These are phyloP conservation scores for Empis livida DNA, from an alignment of 2,888 invertebrate genomes.

Conservation along the genomic window DNA sequence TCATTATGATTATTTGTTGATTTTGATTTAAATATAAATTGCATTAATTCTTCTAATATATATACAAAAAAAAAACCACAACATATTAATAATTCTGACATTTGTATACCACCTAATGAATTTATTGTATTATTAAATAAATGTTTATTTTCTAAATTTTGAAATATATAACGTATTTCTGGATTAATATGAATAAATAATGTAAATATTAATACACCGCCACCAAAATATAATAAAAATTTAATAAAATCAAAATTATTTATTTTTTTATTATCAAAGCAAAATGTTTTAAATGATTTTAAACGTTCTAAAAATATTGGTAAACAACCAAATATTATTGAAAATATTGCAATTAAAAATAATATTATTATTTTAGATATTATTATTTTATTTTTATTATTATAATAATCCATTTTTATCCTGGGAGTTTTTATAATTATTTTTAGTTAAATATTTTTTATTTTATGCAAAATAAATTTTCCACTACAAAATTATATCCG, in stretches of 20 bases:
- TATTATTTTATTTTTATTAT: not conserved
- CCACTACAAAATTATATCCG: not conserved
- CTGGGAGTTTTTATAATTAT: not conserved
- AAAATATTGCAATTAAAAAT: constrained; percentile 1
- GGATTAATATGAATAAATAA: constrained; percentile 71
- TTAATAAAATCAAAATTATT: constrained; percentile 19
- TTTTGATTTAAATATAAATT: constrained; percentile 23
- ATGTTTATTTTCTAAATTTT: not conserved
- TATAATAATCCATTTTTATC: not conserved
- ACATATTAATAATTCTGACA: constrained; percentile 61
- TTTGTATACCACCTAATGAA: constrained; percentile 38
- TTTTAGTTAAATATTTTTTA: too few species aligned
- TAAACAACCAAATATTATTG: not conserved
- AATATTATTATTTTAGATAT: not conserved
- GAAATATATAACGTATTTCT: constrained; percentile 41
- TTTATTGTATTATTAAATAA: not conserved
- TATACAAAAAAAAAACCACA: constrained; percentile 64
- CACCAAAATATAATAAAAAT: constrained; percentile 63
- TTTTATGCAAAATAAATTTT: not conserved
- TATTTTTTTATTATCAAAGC: not conserved
- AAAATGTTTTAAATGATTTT: not conserved
- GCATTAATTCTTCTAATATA: constrained; percentile 64
- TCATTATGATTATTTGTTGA: not conserved
- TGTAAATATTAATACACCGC: constrained; percentile 70
- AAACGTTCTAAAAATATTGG: constrained; percentile 1